Evolutionary conservation across 2,888 invertebrate species (phyloP), one percentile per base, ranked within the genome.

Genomic region (Agonopterix arenella): DNA sequence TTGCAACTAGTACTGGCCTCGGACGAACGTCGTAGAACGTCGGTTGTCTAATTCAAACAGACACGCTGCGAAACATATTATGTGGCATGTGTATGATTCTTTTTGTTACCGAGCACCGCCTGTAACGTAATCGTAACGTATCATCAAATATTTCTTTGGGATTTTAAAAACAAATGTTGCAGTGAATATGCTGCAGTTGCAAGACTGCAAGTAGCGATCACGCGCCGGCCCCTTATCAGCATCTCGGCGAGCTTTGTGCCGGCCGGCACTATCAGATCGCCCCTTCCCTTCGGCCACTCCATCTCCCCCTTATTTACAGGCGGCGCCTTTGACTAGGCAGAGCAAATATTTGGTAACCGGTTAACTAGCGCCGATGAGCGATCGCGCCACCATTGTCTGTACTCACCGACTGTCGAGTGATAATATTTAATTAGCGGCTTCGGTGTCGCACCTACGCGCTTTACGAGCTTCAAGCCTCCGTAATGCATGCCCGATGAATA

Each of bases 381-480:
- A 77, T 77, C 76, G 70, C 70, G 70, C 75, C 66, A 69, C 74
- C 58, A 82, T 86, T 86, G 52, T 85, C 79, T 83, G 76, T 74
- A 68, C 68, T 67, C 68, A 71, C 78, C 77, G 80, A 75, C 76
- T 74, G 73, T 66, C 68, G 60, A 76, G 75, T 84, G 84, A 84
- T 85, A 85, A 86, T 86, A 85, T 88, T 85, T 88, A 86, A 88
- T 88, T 84, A 88, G 84, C 78, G 79, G 73, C 76, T 68, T 60
- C 72, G 76, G 70, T 80, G 82, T 86, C 80, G 78, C 85, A 84
- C 86, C 85, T 84, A 70, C 72, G 68, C 75, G 59, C 64, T 70
- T 68, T 67, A 68, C 65, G 61, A 68, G 62, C 60, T 52, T 66
- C 66, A 56, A 60, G 63, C 68, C 70, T 69, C 60, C 59, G 61